A percentile compares a stretch with the other conserved stretches of the same genome.
Conservation (phyloP, 2,797 vertebrate genomes). For the Manis crassicaudata region DNA sequence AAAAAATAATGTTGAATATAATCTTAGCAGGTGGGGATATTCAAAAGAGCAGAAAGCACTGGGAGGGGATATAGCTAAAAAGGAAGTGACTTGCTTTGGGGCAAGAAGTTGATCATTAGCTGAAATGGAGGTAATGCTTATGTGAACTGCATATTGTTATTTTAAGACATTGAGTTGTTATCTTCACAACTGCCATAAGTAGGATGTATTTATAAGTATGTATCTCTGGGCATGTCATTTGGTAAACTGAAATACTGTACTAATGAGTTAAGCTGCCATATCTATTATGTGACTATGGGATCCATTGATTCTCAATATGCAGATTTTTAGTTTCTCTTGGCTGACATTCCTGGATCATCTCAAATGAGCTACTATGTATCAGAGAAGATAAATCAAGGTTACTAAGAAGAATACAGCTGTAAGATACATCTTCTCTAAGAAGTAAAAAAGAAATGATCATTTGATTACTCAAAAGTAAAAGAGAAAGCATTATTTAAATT, state of each 20-base stretch:
- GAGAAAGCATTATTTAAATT: neutral
- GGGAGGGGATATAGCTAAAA: neutral
- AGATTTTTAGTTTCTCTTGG: constrained; percentile 63
- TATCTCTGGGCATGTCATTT: constrained; percentile 23
- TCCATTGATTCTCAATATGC: constrained; percentile 59
- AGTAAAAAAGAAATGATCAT: neutral
- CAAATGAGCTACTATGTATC: constrained; percentile 3
- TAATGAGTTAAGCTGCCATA: constrained; percentile 47
- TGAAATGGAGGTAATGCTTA: neutral
- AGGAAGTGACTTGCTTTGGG: neutral
- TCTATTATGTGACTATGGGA: constrained; percentile 24
- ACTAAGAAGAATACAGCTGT: neutral
- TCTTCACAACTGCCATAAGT: constrained; percentile 36
- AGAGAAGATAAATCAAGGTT: constrained; percentile 30
- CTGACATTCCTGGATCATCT: constrained; percentile 48
- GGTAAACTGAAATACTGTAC: constrained; percentile 52
- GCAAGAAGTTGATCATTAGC: neutral
- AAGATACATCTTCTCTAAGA: constrained; percentile 53
- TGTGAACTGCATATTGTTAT: neutral
- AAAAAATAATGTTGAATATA: constrained; percentile 16
- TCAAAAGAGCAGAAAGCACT: neutral
- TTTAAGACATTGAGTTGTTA: constrained; percentile 55
- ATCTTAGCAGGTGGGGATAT: neutral
- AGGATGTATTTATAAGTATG: constrained; percentile 55
- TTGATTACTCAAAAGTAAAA: constrained; percentile 34